Conservation (phyloP, 92 coral and sea anemone species). For the Zoanthus sansibaricus region DNA sequence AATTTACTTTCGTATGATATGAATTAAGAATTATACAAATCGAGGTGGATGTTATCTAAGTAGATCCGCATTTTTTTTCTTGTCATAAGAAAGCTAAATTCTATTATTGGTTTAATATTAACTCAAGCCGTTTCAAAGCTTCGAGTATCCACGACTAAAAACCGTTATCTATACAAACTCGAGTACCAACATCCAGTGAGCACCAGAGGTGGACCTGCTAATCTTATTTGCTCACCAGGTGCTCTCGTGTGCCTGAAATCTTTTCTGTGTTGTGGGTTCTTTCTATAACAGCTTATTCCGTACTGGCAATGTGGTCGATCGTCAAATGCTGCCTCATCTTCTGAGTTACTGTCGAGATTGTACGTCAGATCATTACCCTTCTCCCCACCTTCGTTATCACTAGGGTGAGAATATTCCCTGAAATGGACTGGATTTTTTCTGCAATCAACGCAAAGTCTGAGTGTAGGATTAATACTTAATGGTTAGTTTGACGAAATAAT, state of each 20-base stretch:
- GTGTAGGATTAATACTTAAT: background rate
- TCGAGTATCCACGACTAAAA: too few relatives aligned
- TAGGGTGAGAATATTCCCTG: constrained; percentile 81
- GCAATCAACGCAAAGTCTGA: constrained; percentile 5
- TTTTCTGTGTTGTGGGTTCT: constrained; percentile 79
- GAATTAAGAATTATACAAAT: too few relatives aligned
- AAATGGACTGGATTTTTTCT: constrained; percentile 90
- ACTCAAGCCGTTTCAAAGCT: too few relatives aligned
- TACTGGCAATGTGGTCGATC: constrained; percentile 84
- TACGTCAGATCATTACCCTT: constrained; percentile 32
- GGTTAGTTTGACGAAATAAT: background rate
- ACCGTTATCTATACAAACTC: too few relatives aligned
- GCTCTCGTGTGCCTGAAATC: constrained; percentile 76
- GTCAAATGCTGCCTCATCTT: constrained; percentile 39
- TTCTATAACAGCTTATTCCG: constrained; percentile 85
- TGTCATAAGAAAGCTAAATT: too few relatives aligned
- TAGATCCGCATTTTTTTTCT: too few relatives aligned
- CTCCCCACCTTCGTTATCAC: constrained; percentile 31
- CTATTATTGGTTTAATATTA: too few relatives aligned
- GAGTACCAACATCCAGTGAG: too few relatives aligned
- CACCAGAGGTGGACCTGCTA: background rate
- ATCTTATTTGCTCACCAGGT: constrained; percentile 38
- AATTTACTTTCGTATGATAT: too few relatives aligned
- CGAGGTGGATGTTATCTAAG: too few relatives aligned
- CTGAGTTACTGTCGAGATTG: constrained; percentile 27